Base-by-base conservation (phyloP, 2,797 vertebrate genomes). In the Odontamblyopus lacepedii region DNA sequence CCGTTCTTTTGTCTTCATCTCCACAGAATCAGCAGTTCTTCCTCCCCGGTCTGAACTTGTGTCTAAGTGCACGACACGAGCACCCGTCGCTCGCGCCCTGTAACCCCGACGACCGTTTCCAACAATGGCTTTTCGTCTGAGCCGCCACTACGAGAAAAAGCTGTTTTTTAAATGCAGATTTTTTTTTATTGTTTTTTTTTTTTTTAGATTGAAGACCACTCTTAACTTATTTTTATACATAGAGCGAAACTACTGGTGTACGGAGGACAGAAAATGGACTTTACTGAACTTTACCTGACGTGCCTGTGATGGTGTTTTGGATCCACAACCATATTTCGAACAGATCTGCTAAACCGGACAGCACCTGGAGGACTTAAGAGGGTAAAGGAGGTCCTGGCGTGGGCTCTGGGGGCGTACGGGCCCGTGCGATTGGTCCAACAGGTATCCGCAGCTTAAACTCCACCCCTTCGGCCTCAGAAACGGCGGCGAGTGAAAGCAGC, bases 101-200 rank as follows among this genome's bases (percentile, higher is more conserved):
- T 88, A 93, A 96, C 85, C 92, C 96, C 67, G 89, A 90, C n/a
- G 97, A 99, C 90, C 85, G 80, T 83, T 95, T 93, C 91, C 98
- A 99, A 89, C 95, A 94, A 84, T 99, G 98, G 98, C 83, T 93
- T 73, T 98, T 99, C 84, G 79, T 90, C 88, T 96, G 93, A 95
- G 38, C 27, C 27, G 73, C 79, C 76, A 74, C 70, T 63, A 71
- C 60, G 72, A 55, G 57, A 67, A 70, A 69, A 71, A 67, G 53
- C 73, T 72, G 51, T 6, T 19, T 70, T 77, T 73, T 35, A 69
- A 30, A 72, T 72, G 53, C 81, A 75, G 63, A 16, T 53, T 53
- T 30, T 61, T 82, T 78, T 23, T 16, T 73, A 73, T 9, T 35
- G 16, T 51, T 18, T 51, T 51, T 18, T 53, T 0, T 63, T 81